phyloP scores from a whole-genome alignment of 2,797 vertebrate genomes.

The Podarcis siculus region DNA sequence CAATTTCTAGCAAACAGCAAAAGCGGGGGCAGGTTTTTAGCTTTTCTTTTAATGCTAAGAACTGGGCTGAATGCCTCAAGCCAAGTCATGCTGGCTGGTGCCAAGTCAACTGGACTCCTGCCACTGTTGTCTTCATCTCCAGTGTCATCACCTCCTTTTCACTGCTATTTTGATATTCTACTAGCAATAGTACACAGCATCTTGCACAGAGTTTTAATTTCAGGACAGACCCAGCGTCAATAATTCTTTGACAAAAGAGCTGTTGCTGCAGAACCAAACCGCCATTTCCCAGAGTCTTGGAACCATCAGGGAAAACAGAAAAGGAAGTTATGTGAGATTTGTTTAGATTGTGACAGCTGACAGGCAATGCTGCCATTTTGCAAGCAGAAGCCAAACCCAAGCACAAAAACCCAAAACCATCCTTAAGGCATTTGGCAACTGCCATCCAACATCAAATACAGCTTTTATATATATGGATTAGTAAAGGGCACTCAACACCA shows the following conservation, averaged over 20 bases:
- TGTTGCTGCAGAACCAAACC: neutral
- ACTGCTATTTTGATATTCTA: neutral
- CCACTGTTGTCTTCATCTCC: constrained; percentile 24
- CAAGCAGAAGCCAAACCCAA: neutral
- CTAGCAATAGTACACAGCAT: neutral
- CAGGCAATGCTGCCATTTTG: neutral
- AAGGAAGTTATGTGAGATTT: neutral
- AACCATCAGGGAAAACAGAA: neutral
- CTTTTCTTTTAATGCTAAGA: neutral
- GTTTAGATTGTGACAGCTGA: neutral
- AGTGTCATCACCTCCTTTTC: neutral
- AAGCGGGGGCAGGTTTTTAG: neutral
- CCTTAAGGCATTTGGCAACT: neutral
- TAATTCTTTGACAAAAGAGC: neutral
- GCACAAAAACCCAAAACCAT: no score
- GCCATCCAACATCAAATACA: neutral
- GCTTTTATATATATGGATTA: neutral
- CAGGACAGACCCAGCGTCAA: neutral
- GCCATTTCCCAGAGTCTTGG: no score
- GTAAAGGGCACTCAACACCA: neutral
- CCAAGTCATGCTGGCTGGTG: neutral
- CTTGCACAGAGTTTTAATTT: neutral
- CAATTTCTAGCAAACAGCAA: neutral
- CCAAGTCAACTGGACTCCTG: neutral
- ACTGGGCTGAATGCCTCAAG: neutral